Evolutionary conservation across 1,140 invertebrate genomes (phyloP).

Genomic region (Leptinotarsa texana): DNA sequence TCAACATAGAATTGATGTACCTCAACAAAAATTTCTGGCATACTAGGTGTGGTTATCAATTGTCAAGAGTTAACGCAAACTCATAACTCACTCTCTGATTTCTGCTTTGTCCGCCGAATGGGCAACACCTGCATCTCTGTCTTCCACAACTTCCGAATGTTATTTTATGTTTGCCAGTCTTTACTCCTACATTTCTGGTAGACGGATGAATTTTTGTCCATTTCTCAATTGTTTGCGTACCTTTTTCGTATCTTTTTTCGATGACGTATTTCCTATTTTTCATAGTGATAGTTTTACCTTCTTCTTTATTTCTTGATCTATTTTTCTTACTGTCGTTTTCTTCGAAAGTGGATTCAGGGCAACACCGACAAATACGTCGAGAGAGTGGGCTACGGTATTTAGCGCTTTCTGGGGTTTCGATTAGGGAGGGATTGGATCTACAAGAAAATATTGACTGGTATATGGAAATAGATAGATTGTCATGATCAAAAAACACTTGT

Average conservation of each 20-base stretch:
- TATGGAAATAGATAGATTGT: too few species aligned
- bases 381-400: too few species aligned
- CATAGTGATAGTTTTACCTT: neutral
- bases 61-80: too few species aligned
- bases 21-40: too few species aligned
- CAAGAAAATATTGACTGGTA: too few species aligned
- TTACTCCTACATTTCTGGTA: constrained; percentile 7
- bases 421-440: too few species aligned
- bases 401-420: too few species aligned
- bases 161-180: constrained; percentile 1
- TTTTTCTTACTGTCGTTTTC: neutral
- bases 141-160: constrained; percentile 9
- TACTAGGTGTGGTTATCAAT: too few species aligned
- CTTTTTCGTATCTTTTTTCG: neutral
- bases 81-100: neutral
- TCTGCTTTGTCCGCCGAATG: neutral
- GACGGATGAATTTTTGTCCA: neutral
- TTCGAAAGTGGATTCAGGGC: neutral
- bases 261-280: neutral
- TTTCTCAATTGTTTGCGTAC: neutral
- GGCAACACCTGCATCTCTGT: neutral
- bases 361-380: neutral
- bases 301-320: neutral
- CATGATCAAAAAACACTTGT: too few species aligned
- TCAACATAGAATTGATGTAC: too few species aligned